Conservation (phyloP, 2,113 vertebrate genomes). For the Eidolon helvum region DNA sequence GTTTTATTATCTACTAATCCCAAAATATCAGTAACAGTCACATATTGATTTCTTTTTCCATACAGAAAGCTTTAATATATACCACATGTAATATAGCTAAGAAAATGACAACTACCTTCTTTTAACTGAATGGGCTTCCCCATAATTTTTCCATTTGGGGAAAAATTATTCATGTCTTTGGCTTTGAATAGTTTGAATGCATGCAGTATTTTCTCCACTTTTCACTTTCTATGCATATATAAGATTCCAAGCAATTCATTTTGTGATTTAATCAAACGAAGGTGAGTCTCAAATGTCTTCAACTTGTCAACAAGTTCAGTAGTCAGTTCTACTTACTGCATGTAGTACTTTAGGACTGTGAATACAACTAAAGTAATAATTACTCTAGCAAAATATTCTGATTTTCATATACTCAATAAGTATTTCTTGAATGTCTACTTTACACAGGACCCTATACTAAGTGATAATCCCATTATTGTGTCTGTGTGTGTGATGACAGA, state of each 20-base stretch:
- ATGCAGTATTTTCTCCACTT: neutral
- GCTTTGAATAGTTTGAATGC: neutral
- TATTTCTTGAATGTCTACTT: neutral
- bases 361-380: neutral
- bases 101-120: neutral
- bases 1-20: neutral
- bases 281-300: neutral
- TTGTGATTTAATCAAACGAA: neutral
- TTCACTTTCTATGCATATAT: neutral
- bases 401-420: neutral
- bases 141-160: neutral
- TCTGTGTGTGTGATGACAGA: neutral
- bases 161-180: slow-evolving; percentile 1
- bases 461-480: neutral
- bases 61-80: neutral
- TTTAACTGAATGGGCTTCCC: neutral
- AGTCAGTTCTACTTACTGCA: neutral
- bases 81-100: neutral
- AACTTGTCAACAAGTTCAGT: neutral
- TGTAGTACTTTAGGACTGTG: neutral
- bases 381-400: neutral
- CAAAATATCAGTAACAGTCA: neutral
- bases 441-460: neutral
- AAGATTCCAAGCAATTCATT: neutral
- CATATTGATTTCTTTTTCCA: neutral